Evolutionary conservation across 1,140 invertebrate genomes (phyloP), one percentile per base, ranked within the genome.

Genomic region (Reticulitermes speratus): DNA sequence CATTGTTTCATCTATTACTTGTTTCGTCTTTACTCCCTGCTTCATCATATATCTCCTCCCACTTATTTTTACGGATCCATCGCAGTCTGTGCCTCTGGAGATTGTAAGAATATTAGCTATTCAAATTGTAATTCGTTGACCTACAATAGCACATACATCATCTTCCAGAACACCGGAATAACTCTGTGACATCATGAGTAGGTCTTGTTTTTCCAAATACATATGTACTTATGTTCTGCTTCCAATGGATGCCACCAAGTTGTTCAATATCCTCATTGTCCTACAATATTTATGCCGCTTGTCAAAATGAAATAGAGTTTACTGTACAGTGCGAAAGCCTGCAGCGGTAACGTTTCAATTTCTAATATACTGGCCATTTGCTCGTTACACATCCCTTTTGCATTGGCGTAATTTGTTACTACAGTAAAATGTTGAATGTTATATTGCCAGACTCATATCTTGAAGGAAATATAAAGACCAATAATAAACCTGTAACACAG

Each of bases 221-320:
- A 5, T 38, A 55, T 16, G 52, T 55, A 21, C 3, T 19, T 55
- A 12, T 16, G 19, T 16, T 55, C 52, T 19, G 52, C 19, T 21
- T 21, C 52, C 5, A 55, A 1, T 21, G 0, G 52, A 12, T 21
- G 52, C 52, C 19, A 21, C 1, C 1, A 19, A 55, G 14, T 1
- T 16, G 52, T 16, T 21, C 19, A 1, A 14, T 55, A 75, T 75
- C 65, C 59, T 12, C 21, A 65, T 65, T 65, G 59, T 23, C 25
- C 16, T 75, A 25, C 65, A 16, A 75, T 75, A 75, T n/a, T 30
- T 75, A 30, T 75, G 65, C 65, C n/a, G n/a, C 1, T 12, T 75
- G 65, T 75, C 65, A 75, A 75, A 75, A 75, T 75, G 65, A 75
- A 75, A 75, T 75, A 75, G 65, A 75, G 65, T 75, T 5, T 2